phyloP scores from a whole-genome alignment of 2,888 invertebrate species.

The Andrena flavipes region DNA sequence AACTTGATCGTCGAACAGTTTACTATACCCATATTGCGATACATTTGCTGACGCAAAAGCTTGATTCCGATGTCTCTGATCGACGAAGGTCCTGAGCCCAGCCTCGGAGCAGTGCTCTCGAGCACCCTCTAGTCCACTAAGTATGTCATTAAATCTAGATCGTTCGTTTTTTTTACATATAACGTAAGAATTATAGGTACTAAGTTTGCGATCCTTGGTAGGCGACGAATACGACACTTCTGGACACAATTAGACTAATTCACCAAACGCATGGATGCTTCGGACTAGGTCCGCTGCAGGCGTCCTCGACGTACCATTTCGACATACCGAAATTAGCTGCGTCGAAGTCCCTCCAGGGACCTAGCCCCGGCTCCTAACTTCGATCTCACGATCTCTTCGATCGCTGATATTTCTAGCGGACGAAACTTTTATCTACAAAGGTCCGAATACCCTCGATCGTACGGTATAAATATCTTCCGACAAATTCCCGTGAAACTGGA shows the following conservation, averaged over 20 bases:
- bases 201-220: conserved; percentile 80
- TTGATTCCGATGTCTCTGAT: not conserved
- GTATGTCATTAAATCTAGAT: conserved; percentile 64
- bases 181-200: conserved; percentile 79
- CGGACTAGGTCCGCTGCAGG: conserved; percentile 3
- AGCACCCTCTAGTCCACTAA: conserved; percentile 56
- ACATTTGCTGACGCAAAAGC: not conserved
- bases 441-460: conserved; percentile 3
- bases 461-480: conserved; percentile 2
- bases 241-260: conserved; percentile 66
- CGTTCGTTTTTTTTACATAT: conserved; percentile 71
- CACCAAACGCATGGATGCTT: conserved; percentile 43
- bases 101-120: conserved; percentile 57
- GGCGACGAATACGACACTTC: conserved; percentile 78
- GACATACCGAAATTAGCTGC: not conserved
- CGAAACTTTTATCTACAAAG: conserved; percentile 49
- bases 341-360: conserved; percentile 16
- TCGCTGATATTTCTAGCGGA: not conserved
- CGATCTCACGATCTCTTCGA: conserved; percentile 1
- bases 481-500: conserved; percentile 3
- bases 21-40: not conserved
- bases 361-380: conserved; percentile 3
- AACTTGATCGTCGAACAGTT: not conserved
- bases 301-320: not conserved
- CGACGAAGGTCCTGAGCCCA: conserved; percentile 70